Percentiles rank a stretch among this genome's conserved stretches.
Conservation (phyloP, 2,797 vertebrate species). For the Fistularia tabacaria region DNA sequence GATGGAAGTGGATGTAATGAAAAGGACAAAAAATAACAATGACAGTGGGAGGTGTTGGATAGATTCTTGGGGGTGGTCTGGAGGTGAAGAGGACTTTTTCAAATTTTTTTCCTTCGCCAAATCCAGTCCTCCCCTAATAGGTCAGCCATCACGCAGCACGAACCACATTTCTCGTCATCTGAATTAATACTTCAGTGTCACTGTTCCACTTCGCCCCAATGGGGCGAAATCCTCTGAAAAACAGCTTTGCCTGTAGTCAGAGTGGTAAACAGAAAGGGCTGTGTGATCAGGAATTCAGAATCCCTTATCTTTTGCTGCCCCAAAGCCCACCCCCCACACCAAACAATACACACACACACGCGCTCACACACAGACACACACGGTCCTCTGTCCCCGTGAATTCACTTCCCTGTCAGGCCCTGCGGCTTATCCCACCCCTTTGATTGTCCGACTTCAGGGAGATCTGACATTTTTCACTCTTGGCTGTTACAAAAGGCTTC, state of each 20-base stretch:
- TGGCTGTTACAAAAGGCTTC: constrained; percentile 26
- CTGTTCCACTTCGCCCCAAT: constrained; percentile 33
- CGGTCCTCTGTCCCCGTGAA: constrained; percentile 28
- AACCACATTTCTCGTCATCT: constrained; percentile 38
- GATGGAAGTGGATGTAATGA: too few relatives aligned
- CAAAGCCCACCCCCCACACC: neutral
- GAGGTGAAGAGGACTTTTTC: constrained; percentile 3
- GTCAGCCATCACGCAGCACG: constrained; percentile 40
- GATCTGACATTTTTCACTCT: constrained; percentile 35
- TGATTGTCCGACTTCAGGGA: constrained; percentile 49
- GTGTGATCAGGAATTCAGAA: constrained; percentile 47
- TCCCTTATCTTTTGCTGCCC: constrained; percentile 27
- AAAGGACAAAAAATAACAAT: too few relatives aligned
- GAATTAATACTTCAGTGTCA: constrained; percentile 37
- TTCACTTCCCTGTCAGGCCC: constrained; percentile 41
- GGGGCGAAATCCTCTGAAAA: constrained; percentile 39
- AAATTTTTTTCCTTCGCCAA: constrained; percentile 18
- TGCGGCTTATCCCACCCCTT: constrained; percentile 33
- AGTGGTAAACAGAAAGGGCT: constrained; percentile 25
- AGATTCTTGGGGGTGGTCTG: neutral
- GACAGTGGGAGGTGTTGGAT: too few relatives aligned
- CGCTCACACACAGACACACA: too few relatives aligned
- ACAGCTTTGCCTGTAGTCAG: constrained; percentile 35
- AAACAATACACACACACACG: too few relatives aligned
- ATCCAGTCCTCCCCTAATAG: constrained; percentile 17